Percentiles rank a stretch among this genome's conserved stretches.
phyloP scores from a whole-genome alignment of 2,113 vertebrate species.

The Nycticryphes semicollaris region DNA sequence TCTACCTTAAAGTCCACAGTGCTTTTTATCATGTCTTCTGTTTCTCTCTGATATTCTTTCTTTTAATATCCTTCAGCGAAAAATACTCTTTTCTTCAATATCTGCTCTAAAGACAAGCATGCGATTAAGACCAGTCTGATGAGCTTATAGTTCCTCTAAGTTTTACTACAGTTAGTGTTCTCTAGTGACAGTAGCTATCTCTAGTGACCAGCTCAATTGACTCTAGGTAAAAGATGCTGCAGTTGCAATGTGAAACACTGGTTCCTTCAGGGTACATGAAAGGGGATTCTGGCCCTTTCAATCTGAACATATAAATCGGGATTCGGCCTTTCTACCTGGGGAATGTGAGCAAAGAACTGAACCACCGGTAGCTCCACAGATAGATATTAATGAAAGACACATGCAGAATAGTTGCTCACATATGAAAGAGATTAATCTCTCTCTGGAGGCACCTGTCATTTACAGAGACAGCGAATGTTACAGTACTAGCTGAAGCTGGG shows the following conservation, averaged over 20 bases:
- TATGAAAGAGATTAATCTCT: not conserved
- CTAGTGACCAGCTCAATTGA: not conserved
- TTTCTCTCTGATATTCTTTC: not conserved
- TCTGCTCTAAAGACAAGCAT: accelerated
- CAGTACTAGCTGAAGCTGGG: not conserved
- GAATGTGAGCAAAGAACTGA: not conserved
- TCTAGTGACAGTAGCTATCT: not conserved
- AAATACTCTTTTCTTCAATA: not conserved
- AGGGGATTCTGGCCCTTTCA: not conserved
- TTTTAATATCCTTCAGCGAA: not conserved
- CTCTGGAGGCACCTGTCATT: not conserved
- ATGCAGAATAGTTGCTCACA: not conserved
- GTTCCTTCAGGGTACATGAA: not conserved
- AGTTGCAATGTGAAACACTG: not conserved
- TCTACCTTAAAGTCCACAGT: not conserved
- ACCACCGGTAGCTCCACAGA: not conserved
- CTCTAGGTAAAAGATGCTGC: not conserved
- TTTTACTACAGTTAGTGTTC: not conserved
- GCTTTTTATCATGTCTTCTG: not conserved
- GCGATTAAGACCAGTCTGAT: not conserved
- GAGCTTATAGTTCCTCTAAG: not conserved
- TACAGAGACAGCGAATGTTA: not conserved
- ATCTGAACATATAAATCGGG: not conserved
- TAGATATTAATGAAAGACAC: not conserved
- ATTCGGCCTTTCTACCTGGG: not conserved